Base-by-base conservation (phyloP, 2,888 invertebrate species). In the Margaritifera margaritifera region DNA sequence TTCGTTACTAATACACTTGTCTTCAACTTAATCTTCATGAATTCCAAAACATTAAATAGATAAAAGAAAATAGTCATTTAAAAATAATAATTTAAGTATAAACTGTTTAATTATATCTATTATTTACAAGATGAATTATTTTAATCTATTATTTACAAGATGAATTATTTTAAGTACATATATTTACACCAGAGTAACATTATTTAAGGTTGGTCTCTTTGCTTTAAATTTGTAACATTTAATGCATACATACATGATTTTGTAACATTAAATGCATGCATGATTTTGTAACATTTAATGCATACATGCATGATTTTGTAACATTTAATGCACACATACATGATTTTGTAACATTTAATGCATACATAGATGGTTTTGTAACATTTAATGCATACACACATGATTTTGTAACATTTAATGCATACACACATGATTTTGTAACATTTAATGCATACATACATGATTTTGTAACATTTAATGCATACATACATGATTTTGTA, bases 401-500 rank as follows among this genome's bases (percentile, higher is more conserved):
- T 84, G 82, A 66, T 89, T 89, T 77, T 85, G 87, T n/a, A n/a
- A n/a, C n/a, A n/a, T n/a, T n/a, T n/a, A n/a, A n/a, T 54, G 31
- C 22, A 24, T 64, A 84, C 88, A 83, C 81, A 89, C 89, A 80
- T 84, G 82, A 66, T 89, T 89, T 77, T 85, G 87, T n/a, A n/a
- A n/a, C n/a, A n/a, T n/a, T n/a, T n/a, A n/a, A n/a, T 54, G 31
- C 22, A 24, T 64, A 84, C 88, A 83, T 81, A 89, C 89, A 80
- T 84, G 82, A 66, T 89, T 89, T 77, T 85, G 87, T n/a, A n/a
- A n/a, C n/a, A n/a, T n/a, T n/a, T n/a, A n/a, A n/a, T 54, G 31
- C 22, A 24, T 64, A 84, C 88, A 83, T 81, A 89, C 89, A 80
- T 84, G 82, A 66, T 89, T 89, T 77, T 85, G 87, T n/a, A n/a